Base-by-base conservation (phyloP, 2,113 vertebrate species). In the Nipponia nippon region DNA sequence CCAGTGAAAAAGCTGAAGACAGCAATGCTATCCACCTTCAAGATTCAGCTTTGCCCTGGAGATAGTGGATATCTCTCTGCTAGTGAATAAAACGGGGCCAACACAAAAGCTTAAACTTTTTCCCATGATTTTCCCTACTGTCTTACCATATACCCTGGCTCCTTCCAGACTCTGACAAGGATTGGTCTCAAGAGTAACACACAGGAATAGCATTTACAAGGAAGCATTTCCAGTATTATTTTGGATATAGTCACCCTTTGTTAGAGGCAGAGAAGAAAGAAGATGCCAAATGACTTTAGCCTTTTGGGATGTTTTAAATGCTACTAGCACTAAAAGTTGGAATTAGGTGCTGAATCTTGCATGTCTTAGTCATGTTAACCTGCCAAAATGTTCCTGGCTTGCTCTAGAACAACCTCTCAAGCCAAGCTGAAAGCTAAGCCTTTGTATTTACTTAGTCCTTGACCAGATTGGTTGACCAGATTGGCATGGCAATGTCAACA, bases 381-480 rank as follows among this genome's bases (percentile, higher is more conserved):
- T 72, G 78, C 38, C 42, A 59, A 72, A 46, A 69, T 13, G 42
- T 97, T 79, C 72, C 87, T 93, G 89, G 92, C 73, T 85, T 56
- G 50, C 73, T 97, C 93, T 92, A 91, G 95, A 97, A 92, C 66
- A 90, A 91, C 20, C 27, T 56, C 78, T 97, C 83, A 94, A 70
- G 86, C 83, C 80, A 95, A 98, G 81, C 75, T 93, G 69, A 92
- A 95, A 97, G 69, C 90, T 96, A 94, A 93, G 62, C 71, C 25
- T 49, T 97, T 84, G 83, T 87, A 87, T 93, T 93, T 93, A 76
- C 91, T 96, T 96, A 95, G 65, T 97, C 82, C 92, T 97, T 97
- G 90, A 91, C 94, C 95, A 97, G 96, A 96, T 34, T 56, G 92
- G 26, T 95, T 67, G 66, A 84, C 92, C 94, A 97, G 96, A 96